Conservation (phyloP, 2,888 invertebrate genomes). For the Trichopoda pennipes region DNA sequence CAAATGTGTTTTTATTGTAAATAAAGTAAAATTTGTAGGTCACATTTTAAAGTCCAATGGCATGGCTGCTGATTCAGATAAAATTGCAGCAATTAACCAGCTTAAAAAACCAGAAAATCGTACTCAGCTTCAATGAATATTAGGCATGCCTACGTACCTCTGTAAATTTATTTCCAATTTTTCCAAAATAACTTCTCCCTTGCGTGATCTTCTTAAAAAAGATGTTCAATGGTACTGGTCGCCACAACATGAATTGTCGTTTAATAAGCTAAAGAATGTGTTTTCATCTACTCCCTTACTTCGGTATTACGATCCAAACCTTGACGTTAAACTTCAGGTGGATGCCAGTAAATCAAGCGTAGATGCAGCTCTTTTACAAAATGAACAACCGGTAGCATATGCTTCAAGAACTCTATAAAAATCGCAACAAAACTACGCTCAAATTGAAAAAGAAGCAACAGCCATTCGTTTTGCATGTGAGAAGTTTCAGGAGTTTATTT, state of each 20-base stretch:
- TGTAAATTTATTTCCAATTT: slow-evolving; percentile 58
- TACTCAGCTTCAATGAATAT: slow-evolving; percentile 62
- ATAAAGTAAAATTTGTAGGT: slow-evolving; percentile 71
- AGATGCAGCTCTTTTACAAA: no score
- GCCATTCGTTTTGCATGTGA: no score
- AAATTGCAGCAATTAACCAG: slow-evolving; percentile 70
- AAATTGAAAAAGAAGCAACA: no score
- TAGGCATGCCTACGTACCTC: slow-evolving; percentile 59
- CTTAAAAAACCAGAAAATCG: slow-evolving; percentile 67
- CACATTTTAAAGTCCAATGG: slow-evolving; percentile 72
- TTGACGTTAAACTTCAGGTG: no score
- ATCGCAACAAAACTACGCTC: no score
- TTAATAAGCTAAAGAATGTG: no score
- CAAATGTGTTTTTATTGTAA: slow-evolving; percentile 1
- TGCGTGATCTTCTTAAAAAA: slow-evolving; percentile 57
- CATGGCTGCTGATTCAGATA: slow-evolving; percentile 72
- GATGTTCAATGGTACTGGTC: slow-evolving; percentile 52
- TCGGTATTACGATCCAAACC: no score
- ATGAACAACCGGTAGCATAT: no score
- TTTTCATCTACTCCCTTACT: no score
- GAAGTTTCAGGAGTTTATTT: slow-evolving; percentile 71
- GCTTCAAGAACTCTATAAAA: no score
- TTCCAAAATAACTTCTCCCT: slow-evolving; percentile 47
- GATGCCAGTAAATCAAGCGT: no score
- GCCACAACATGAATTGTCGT: no score